These are phyloP conservation scores for Pantelozetes paolii DNA, from an alignment of 2,888 invertebrate genomes.

Conservation along the genomic window DNA sequence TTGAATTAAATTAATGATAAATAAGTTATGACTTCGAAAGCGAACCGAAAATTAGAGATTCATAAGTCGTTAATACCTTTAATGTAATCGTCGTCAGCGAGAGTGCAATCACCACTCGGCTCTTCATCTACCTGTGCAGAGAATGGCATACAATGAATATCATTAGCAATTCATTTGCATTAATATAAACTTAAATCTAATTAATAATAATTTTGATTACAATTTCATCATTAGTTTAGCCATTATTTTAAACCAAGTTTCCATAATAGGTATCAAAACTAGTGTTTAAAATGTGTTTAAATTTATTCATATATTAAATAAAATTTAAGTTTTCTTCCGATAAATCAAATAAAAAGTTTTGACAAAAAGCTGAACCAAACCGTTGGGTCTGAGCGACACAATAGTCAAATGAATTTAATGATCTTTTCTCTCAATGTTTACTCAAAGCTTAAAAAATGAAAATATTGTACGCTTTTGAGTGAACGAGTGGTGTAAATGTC, in stretches of 20 bases:
- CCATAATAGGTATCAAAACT: too few species aligned
- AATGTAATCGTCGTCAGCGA: conserved; percentile 51
- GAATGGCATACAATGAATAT: neutral
- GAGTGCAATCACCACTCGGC: conserved; percentile 49
- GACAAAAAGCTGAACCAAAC: too few species aligned
- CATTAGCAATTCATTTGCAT: neutral
- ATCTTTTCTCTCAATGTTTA: neutral
- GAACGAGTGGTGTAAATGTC: conserved; percentile 7
- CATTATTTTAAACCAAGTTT: too few species aligned
- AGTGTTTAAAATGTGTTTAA: too few species aligned
- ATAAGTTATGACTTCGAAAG: neutral
- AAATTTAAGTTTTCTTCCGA: too few species aligned
- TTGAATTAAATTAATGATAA: conserved; percentile 15
- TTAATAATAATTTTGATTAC: neutral
- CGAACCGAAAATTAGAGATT: conserved; percentile 24
- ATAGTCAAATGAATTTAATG: neutral
- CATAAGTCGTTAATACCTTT: conserved; percentile 35
- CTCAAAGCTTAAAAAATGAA: neutral
- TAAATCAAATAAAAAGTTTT: too few species aligned
- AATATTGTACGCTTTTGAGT: neutral
- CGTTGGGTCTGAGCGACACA: neutral
- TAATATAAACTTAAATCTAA: neutral
- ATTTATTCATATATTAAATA: too few species aligned
- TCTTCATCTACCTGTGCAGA: conserved; percentile 52
- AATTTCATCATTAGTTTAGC: too few species aligned